Evolutionary conservation across 1,140 invertebrate species (phyloP), one percentile per base, ranked within the genome.

Genomic region (Nephila pilipes): DNA sequence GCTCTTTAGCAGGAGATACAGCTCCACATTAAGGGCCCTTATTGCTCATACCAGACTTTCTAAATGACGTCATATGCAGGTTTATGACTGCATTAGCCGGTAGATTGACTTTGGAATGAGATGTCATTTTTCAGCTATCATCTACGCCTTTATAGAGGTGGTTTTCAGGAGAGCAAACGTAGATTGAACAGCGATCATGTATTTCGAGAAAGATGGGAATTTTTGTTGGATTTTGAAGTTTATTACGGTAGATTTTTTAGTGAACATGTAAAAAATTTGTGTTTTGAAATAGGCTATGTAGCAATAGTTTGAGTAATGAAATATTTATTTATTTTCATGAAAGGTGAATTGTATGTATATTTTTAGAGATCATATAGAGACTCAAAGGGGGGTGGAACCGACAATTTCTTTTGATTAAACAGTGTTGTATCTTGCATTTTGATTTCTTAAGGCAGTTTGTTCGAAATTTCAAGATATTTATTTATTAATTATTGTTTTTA

Each of bases 11-110:
- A 18, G 46, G 2, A 75, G 69, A 36, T 75, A 75, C 32, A 75
- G 69, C 25, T 75, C 32, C 69, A 18, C 69, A 75, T 75, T 36
- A 75, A 18, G 69, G 69, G 10, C 69, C 69, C 69, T 32, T 36
- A 5, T 29, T 32, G 69, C 69, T 32, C 69, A 32, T 75, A 75
- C 16, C 32, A 29, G 29, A 16, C 32, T 75, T 55, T 54, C 80
- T 54, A 54, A 83, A 83, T 83, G 80, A 83, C 80, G 80, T 55
- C 80, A 83, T 54, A 83, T 46, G n/a, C 36, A 83, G 38, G 80
- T 83, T 83, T 83, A 83, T 83, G 80, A 54, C n/a, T 54, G 38
- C 80, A 83, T 83, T 83, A 83, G 54, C 8, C 22, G 80, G n/a
- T 46, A 54, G 80, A 83, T 83, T 54, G 80, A 83, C 38, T 54